phyloP scores from a whole-genome alignment of 2,797 vertebrate species.

The Cossypha caffra region DNA sequence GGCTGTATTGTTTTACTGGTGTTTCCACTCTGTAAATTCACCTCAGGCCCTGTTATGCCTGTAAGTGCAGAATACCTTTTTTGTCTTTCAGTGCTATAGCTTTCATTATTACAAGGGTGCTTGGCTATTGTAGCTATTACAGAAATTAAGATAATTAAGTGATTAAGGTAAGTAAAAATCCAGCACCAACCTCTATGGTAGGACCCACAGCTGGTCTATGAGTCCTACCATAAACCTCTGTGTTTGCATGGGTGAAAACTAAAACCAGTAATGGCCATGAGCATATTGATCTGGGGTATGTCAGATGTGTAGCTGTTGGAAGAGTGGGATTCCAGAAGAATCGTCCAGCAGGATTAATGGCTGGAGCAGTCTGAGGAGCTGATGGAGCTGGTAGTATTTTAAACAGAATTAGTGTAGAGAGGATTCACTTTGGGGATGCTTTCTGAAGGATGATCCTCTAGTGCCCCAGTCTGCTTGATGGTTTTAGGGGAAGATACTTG shows the following conservation, averaged over 20 bases:
- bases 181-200: not conserved
- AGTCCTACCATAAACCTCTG: not conserved
- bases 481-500: not conserved
- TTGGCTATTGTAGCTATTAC: not conserved
- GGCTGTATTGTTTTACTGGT: not conserved
- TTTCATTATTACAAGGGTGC: not conserved
- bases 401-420: not conserved
- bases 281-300: not conserved
- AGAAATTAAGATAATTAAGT: slow-evolving; percentile 29
- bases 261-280: not conserved
- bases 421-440: not conserved
- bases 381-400: not conserved
- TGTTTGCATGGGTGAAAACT: not conserved
- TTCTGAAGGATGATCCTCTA: not conserved
- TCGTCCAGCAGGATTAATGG: not conserved
- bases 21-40: not conserved
- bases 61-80: not conserved
- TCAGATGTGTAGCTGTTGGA: not conserved
- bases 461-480: rapidly evolving
- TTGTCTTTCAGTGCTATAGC: not conserved
- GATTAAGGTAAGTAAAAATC: not conserved
- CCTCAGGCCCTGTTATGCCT: not conserved
- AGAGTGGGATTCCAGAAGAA: not conserved
- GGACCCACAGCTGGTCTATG: too few species aligned
- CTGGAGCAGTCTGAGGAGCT: not conserved